A percentile compares a stretch with the other conserved stretches of the same genome.
Evolutionary conservation across 2,888 invertebrate genomes (phyloP).

Genomic region (Vesta saturnalis): DNA sequence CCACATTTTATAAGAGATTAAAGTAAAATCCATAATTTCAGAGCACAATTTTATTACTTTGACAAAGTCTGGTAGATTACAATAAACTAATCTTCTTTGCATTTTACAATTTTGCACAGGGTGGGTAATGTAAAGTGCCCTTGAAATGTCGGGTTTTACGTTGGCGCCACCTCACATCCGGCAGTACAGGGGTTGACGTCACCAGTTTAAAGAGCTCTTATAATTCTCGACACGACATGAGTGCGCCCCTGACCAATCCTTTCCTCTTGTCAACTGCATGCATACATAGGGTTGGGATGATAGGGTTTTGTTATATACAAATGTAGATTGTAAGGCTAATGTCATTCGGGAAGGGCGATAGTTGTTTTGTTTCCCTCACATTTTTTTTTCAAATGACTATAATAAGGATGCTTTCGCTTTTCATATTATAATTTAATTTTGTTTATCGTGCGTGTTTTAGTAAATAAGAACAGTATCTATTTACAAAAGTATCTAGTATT

Average conservation of each 20-base stretch:
- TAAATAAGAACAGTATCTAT: too few species aligned
- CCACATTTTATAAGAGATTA: too few species aligned
- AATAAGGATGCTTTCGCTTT: not conserved
- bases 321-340: slow-evolving; percentile 25
- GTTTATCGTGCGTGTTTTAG: too few species aligned
- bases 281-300: slow-evolving; percentile 35
- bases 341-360: slow-evolving; percentile 14
- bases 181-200: slow-evolving; percentile 39
- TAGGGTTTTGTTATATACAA: slow-evolving; percentile 35
- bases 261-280: slow-evolving; percentile 38
- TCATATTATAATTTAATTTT: not conserved
- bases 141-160: slow-evolving; percentile 38
- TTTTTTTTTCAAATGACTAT: not conserved
- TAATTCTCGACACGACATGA: slow-evolving; percentile 35
- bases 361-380: slow-evolving; percentile 8
- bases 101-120: slow-evolving; percentile 24
- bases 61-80: not conserved
- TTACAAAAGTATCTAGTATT: too few species aligned
- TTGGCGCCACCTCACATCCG: slow-evolving; percentile 38
- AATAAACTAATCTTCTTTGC: slow-evolving; percentile 30
- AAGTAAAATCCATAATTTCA: too few species aligned
- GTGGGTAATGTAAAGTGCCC: slow-evolving; percentile 34
- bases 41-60: too few species aligned
- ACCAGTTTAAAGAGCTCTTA: slow-evolving; percentile 37
- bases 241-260: slow-evolving; percentile 41